A percentile compares a stretch with the other conserved stretches of the same genome.
These are phyloP conservation scores for Rhopalosiphum padi DNA, from an alignment of 1,140 invertebrate species.

Conservation along the genomic window DNA sequence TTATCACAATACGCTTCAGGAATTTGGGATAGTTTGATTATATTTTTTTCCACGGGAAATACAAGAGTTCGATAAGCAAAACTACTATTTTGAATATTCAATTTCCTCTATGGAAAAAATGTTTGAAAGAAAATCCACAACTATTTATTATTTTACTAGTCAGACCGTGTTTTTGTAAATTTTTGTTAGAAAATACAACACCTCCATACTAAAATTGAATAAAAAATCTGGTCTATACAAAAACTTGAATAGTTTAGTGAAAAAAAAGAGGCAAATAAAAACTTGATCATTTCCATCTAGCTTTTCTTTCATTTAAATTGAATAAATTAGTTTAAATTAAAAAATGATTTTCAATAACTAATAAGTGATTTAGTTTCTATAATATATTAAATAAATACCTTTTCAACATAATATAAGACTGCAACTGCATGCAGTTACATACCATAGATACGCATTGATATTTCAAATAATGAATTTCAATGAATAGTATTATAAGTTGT, in stretches of 20 bases:
- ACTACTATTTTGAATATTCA: neutral
- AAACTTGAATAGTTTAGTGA: neutral
- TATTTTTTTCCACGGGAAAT: neutral
- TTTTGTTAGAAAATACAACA: neutral
- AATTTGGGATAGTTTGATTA: neutral
- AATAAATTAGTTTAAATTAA: neutral
- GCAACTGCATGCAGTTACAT: neutral
- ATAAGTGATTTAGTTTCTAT: neutral
- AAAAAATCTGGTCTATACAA: neutral
- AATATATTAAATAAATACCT: neutral
- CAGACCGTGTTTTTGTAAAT: neutral
- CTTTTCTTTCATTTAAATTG: neutral
- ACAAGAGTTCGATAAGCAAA: neutral
- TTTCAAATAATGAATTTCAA: neutral
- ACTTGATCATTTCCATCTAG: neutral
- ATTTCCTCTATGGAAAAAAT: neutral
- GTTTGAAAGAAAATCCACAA: neutral
- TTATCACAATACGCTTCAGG: slow-evolving; percentile 6
- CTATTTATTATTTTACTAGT: neutral
- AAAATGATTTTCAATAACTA: neutral
- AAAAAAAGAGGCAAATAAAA: neutral
- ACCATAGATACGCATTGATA: neutral
- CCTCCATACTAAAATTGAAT: too few species aligned
- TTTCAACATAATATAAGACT: neutral
- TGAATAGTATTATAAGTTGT: neutral